phyloP scores from a whole-genome alignment of 1,140 invertebrate genomes.

The Zaprionus lachaisei region DNA sequence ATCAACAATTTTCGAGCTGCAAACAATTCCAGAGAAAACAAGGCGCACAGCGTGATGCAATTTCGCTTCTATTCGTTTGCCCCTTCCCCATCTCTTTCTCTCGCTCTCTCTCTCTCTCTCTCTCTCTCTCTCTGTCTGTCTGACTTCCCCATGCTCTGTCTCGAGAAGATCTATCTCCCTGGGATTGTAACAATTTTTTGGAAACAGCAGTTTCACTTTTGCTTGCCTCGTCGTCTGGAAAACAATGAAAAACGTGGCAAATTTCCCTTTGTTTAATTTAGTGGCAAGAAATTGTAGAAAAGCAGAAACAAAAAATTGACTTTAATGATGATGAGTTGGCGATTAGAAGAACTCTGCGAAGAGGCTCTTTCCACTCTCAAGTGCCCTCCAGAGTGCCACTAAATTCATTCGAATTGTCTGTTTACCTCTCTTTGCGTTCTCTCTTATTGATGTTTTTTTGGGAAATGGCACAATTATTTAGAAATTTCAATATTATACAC shows the following conservation, averaged over 20 bases:
- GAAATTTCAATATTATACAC: conserved; percentile 40
- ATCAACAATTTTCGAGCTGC: conserved; percentile 79
- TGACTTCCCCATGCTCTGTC: not conserved
- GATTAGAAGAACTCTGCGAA: conserved; percentile 64
- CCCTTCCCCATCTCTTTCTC: not conserved
- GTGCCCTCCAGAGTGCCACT: conserved; percentile 45
- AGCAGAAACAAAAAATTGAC: conserved; percentile 71
- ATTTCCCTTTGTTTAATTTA: conserved; percentile 79
- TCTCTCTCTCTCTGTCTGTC: not conserved
- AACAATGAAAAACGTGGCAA: conserved; percentile 84
- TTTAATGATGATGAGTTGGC: conserved; percentile 83
- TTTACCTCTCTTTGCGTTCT: conserved; percentile 31
- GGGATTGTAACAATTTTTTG: conserved; percentile 55
- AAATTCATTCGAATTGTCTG: conserved; percentile 68
- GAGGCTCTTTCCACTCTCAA: conserved; percentile 26
- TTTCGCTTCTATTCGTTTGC: conserved; percentile 44
- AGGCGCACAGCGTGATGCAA: conserved; percentile 75
- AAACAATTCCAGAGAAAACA: conserved; percentile 75
- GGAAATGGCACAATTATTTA: conserved; percentile 63
- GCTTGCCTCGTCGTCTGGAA: conserved; percentile 43
- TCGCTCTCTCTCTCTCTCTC: not conserved
- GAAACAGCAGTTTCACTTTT: conserved; percentile 74
- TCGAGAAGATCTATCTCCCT: conserved; percentile 5
- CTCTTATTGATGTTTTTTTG: conserved; percentile 33
- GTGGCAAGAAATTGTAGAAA: conserved; percentile 69